Base-by-base conservation (phyloP, 2,113 vertebrate species). In the Panthera uncia region DNA sequence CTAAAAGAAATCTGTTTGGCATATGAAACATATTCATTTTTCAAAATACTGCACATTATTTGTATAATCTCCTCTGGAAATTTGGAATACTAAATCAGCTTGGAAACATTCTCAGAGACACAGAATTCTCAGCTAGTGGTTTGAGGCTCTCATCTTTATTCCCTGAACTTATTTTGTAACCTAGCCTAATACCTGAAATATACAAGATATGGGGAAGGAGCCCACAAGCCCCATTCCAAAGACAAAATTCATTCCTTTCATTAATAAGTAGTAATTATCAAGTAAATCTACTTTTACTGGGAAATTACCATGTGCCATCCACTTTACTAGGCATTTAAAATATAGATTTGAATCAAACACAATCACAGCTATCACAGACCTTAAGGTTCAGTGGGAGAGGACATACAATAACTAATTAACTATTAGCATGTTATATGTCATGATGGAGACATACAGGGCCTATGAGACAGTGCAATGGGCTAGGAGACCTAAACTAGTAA, bases 1-100 rank as follows among this genome's bases (percentile, higher is more conserved):
- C 97, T 85, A 87, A 89, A 94, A 55, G 55, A 91, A 87, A 95
- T 61, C 15, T 94, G 65, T 79, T 89, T 94, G 31, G 27, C 38
- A 79, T 94, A 23, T 81, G 63, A 92, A 89, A 96, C 65, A 83
- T 21, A 87, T 33, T 89, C 21, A 38, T 52, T 84, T 89, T 96
- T 88, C 79, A 96, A 82, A 96, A 81, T 57, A 92, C 18, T 65
- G 25, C 36, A 61, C 31, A 55, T 74, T 65, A 81, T 94, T 25
- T 96, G 21, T 50, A 55, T 19, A 36, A 80, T 95, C 50, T 85
- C 61, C 66, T 83, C 18, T 66, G 69, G 65, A 93, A 94, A 66
- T 19, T 61, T 73, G 12, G 50, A 78, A 85, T 82, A 61, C 52
- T 76, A 95, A 97, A 73, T 80, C 66, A 68, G 61, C 31, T 76